phyloP scores from a whole-genome alignment of 2,888 invertebrate genomes.

The Ferdinandea cuprea region DNA sequence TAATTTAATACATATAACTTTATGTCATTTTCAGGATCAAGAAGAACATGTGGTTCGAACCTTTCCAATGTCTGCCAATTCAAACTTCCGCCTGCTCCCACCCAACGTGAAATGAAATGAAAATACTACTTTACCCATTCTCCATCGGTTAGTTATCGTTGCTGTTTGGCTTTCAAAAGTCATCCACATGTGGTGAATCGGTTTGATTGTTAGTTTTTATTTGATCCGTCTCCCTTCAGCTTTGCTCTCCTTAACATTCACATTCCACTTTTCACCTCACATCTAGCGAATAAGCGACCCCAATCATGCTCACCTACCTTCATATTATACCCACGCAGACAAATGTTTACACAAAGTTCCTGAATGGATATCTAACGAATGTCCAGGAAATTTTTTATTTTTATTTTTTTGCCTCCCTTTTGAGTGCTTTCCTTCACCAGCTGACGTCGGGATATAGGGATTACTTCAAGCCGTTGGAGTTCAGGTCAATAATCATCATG shows the following conservation, averaged over 20 bases:
- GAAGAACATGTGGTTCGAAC: constrained; percentile 45
- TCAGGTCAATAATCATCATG: constrained; percentile 72
- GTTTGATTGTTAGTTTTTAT: constrained; percentile 73
- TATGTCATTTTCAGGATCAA: constrained; percentile 46
- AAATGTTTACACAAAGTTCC: constrained; percentile 70
- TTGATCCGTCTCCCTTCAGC: constrained; percentile 43
- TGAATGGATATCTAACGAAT: constrained; percentile 73
- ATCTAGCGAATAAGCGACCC: constrained; percentile 66
- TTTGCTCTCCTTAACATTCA: not conserved
- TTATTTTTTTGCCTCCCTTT: not conserved
- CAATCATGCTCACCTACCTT: constrained; percentile 69
- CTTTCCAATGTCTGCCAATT: constrained; percentile 1
- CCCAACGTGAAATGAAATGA: constrained; percentile 12
- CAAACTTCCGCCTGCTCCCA: constrained; percentile 4
- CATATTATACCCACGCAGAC: constrained; percentile 51
- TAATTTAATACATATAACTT: constrained; percentile 62
- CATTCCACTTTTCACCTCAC: constrained; percentile 71
- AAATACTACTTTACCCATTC: constrained; percentile 2
- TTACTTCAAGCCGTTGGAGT: constrained; percentile 66
- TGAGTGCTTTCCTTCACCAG: constrained; percentile 18
- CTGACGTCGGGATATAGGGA: constrained; percentile 44
- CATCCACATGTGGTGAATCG: constrained; percentile 71
- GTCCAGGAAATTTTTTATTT: constrained; percentile 55
- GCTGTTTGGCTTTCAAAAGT: constrained; percentile 48
- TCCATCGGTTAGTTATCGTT: constrained; percentile 39